Percentiles rank a stretch among this genome's conserved stretches.
Conservation (phyloP, 2,797 vertebrate species). For the Heterohyrax brucei region DNA sequence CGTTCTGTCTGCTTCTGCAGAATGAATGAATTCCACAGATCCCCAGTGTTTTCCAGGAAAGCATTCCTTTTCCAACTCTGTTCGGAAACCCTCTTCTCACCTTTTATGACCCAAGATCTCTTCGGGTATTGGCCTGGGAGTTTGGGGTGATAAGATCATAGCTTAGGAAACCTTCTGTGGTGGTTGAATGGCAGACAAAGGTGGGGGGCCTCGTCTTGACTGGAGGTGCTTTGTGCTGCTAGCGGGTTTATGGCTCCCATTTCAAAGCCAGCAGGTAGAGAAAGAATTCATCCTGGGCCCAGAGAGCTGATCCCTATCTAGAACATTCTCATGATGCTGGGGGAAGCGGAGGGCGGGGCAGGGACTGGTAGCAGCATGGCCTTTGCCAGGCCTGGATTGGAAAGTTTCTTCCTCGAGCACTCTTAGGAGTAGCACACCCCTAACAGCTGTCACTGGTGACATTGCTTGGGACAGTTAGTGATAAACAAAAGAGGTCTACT, state of each 20-base stretch:
- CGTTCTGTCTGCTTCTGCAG: background rate
- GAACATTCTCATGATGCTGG: slow-evolving; percentile 63
- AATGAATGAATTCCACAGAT: background rate
- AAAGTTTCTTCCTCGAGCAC: slow-evolving; percentile 48
- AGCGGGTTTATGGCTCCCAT: slow-evolving; percentile 65
- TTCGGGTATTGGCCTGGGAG: slow-evolving; percentile 40
- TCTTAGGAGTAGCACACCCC: background rate
- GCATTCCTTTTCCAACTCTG: background rate
- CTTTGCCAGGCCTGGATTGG: slow-evolving; percentile 12
- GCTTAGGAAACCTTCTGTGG: slow-evolving; percentile 50
- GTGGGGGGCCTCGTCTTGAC: slow-evolving; percentile 68
- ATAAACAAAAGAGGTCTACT: background rate
- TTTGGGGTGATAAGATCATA: slow-evolving; percentile 3
- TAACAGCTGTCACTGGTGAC: background rate
- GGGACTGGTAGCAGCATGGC: background rate
- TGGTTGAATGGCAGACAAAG: slow-evolving; percentile 39
- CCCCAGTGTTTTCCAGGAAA: background rate
- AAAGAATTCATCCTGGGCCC: slow-evolving; percentile 53
- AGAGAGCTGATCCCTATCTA: slow-evolving; percentile 72
- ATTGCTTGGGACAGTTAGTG: background rate
- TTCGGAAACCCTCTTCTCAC: slow-evolving; percentile 35
- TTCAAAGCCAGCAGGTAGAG: slow-evolving; percentile 69
- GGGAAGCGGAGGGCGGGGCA: background rate
- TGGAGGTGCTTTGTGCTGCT: slow-evolving; percentile 3
- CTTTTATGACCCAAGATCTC: slow-evolving; percentile 34